A percentile compares a stretch with the other conserved stretches of the same genome.
phyloP scores from a whole-genome alignment of 2,888 invertebrate genomes.

The Erebia ligea region DNA sequence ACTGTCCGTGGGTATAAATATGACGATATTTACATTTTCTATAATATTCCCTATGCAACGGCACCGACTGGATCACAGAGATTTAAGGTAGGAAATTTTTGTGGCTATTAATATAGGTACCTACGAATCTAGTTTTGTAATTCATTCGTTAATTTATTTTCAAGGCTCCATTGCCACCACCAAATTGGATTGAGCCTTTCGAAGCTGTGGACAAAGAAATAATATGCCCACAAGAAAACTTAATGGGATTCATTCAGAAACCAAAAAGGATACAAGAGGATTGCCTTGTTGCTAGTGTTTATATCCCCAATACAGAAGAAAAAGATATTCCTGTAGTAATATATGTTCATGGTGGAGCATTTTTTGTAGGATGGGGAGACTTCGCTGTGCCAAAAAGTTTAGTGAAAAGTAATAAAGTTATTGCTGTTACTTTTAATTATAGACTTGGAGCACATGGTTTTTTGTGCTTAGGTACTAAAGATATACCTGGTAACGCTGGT shows the following conservation, averaged over 20 bases:
- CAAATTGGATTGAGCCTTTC: conserved; percentile 44
- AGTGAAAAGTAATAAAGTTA: conserved; percentile 48
- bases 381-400: conserved; percentile 47
- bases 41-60: conserved; percentile 61
- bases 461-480: conserved; percentile 47
- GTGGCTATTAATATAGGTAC: no score
- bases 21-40: conserved; percentile 50
- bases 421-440: conserved; percentile 59
- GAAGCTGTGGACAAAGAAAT: conserved; percentile 45
- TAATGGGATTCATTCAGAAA: conserved; percentile 21
- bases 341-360: conserved; percentile 70
- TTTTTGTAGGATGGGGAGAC: conserved; percentile 57
- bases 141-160: conserved; percentile 9
- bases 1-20: conserved; percentile 50
- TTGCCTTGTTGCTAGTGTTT: conserved; percentile 48
- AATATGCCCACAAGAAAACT: conserved; percentile 42
- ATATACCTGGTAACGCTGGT: conserved; percentile 51
- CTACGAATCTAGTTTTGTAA: background rate
- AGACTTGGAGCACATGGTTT: conserved; percentile 51
- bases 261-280: conserved; percentile 43
- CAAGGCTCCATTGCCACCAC: conserved; percentile 54
- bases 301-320: conserved; percentile 44
- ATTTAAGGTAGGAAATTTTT: conserved; percentile 52
- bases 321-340: conserved; percentile 60
- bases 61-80: conserved; percentile 54